Conservation (phyloP, 2,113 vertebrate species). For the Oenanthe oenanthe region DNA sequence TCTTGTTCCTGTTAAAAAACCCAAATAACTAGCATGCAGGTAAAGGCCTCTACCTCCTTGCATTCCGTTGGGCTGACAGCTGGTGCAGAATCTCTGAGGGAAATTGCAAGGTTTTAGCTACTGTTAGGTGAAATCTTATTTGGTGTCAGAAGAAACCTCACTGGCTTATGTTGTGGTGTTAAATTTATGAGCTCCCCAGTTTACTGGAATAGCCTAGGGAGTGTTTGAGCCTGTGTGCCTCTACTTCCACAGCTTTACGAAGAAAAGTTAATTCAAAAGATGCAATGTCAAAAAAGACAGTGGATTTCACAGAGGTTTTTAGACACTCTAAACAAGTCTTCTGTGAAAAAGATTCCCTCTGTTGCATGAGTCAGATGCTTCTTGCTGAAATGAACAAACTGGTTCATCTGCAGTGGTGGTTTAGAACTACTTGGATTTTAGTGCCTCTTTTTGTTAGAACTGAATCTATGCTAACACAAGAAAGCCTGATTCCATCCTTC, state of each 20-base stretch:
- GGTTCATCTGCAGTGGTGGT: background rate
- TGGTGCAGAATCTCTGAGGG: background rate
- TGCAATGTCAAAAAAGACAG: background rate
- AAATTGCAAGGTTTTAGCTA: background rate
- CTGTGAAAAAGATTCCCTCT: background rate
- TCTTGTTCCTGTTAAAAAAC: background rate
- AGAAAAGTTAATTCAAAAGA: background rate
- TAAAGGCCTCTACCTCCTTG: background rate
- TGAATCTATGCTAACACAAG: background rate
- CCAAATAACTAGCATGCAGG: accelerated
- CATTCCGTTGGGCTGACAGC: background rate
- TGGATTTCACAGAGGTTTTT: background rate
- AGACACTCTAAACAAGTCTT: background rate
- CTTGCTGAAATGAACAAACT: background rate
- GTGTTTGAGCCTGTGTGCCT: background rate
- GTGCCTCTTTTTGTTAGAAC: background rate
- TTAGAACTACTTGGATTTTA: background rate
- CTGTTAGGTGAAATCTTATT: background rate
- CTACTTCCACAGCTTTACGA: background rate
- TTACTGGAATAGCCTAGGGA: background rate
- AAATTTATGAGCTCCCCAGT: background rate
- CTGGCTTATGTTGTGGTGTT: background rate
- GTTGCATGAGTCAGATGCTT: background rate
- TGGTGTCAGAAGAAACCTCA: background rate
- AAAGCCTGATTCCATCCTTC: background rate